Percentiles rank a stretch among this genome's conserved stretches.
These are phyloP conservation scores for Datnioides undecimradiatus DNA, from an alignment of 2,113 vertebrate species.

Conservation along the genomic window DNA sequence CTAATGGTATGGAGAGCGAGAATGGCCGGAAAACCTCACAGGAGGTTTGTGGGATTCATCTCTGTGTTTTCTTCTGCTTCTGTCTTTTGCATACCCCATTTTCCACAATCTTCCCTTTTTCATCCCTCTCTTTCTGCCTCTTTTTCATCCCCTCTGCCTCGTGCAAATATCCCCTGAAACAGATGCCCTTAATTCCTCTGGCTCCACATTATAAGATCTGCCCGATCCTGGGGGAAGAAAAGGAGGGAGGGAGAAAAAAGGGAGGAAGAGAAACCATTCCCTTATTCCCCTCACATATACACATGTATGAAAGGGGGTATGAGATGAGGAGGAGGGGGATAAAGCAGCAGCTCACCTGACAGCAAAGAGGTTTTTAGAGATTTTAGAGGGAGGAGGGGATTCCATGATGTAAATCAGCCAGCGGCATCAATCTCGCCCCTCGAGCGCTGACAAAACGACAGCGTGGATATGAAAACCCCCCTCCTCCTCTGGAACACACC, in stretches of 20 bases:
- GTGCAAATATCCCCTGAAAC: slow-evolving; percentile 57
- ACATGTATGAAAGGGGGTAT: slow-evolving; percentile 12
- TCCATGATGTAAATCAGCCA: slow-evolving; percentile 66
- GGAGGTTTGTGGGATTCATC: slow-evolving; percentile 51
- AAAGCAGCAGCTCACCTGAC: slow-evolving; percentile 30
- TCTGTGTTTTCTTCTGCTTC: slow-evolving; percentile 2
- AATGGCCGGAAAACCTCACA: slow-evolving; percentile 36
- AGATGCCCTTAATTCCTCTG: slow-evolving; percentile 70
- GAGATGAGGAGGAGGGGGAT: neutral
- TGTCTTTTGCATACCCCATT: slow-evolving; percentile 12
- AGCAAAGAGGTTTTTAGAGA: slow-evolving; percentile 36
- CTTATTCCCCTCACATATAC: slow-evolving; percentile 13
- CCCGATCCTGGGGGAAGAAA: slow-evolving; percentile 30
- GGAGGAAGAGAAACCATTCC: slow-evolving; percentile 34
- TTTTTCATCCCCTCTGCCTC: slow-evolving; percentile 38
- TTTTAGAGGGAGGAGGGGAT: slow-evolving; percentile 68
- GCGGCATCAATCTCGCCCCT: slow-evolving; percentile 56
- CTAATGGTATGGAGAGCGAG: neutral
- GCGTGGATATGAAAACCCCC: slow-evolving; percentile 33
- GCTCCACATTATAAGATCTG: slow-evolving; percentile 58
- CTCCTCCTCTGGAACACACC: slow-evolving; percentile 62
- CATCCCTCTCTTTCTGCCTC: slow-evolving; percentile 8
- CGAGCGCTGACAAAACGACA: slow-evolving; percentile 56
- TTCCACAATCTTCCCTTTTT: slow-evolving; percentile 4
- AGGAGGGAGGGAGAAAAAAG: slow-evolving; percentile 8